Evolutionary conservation across 2,888 invertebrate species (phyloP).

Genomic region (Orgyia antiqua): DNA sequence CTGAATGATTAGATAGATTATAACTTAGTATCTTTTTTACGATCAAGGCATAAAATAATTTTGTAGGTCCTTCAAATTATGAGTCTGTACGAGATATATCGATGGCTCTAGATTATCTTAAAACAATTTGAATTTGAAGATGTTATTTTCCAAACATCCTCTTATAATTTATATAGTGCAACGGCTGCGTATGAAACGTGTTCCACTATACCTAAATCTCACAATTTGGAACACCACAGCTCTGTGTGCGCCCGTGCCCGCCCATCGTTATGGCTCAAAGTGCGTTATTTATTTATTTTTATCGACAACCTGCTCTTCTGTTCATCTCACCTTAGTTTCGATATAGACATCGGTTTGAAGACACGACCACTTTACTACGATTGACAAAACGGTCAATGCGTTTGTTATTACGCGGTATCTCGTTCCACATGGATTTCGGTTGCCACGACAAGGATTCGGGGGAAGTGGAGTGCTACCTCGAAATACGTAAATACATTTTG

Average conservation of each 20-base stretch:
- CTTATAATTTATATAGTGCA: slow-evolving; percentile 42
- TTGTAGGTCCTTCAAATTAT: no score
- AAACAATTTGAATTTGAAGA: slow-evolving; percentile 41
- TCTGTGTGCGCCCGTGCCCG: slow-evolving; percentile 54
- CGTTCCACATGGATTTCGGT: slow-evolving; percentile 79
- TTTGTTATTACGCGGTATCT: slow-evolving; percentile 37
- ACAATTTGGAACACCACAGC: slow-evolving; percentile 59
- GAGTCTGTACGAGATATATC: not conserved
- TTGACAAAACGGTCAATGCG: slow-evolving; percentile 52
- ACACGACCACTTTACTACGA: slow-evolving; percentile 50
- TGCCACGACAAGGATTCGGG: slow-evolving; percentile 82
- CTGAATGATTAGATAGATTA: slow-evolving; percentile 4
- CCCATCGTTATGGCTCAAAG: slow-evolving; percentile 62
- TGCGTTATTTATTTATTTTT: slow-evolving; percentile 72
- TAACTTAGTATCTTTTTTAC: slow-evolving; percentile 14
- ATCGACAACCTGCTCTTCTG: slow-evolving; percentile 52
- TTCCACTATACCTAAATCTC: slow-evolving; percentile 47
- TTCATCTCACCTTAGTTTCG: slow-evolving; percentile 59
- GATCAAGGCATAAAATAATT: slow-evolving; percentile 13
- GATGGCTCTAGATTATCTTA: slow-evolving; percentile 14
- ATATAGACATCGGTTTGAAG: slow-evolving; percentile 63
- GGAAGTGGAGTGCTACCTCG: slow-evolving; percentile 83
- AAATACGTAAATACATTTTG: slow-evolving; percentile 80
- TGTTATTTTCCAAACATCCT: slow-evolving; percentile 66
- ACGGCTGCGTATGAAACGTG: slow-evolving; percentile 32